Evolutionary conservation across 2,797 vertebrate species (phyloP), one percentile per base, ranked within the genome.

Genomic region (Lepus townsendii): DNA sequence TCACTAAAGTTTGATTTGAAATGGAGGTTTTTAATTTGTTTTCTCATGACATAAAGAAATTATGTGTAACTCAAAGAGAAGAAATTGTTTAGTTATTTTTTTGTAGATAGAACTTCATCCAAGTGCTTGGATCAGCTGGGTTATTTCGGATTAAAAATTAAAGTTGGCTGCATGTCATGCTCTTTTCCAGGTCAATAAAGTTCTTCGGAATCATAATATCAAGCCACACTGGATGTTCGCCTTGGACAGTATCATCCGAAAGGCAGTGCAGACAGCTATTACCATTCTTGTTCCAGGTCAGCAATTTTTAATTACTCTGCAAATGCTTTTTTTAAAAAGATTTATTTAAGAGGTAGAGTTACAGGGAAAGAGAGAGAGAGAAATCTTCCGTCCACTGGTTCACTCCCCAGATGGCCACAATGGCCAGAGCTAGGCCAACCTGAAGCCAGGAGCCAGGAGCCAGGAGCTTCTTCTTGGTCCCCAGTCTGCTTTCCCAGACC

Each of bases 141-240:
- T 88, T 73, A 54, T 69, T 92, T 83, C 26, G 32, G 77, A 5
- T 83, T 86, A 84, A 66, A 95, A 65, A 69, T 84, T 10, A 60
- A 10, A 93, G 12, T 83, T 92, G 50, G n/a, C 83, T 95, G 76
- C 97, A 94, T 79, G 90, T 86, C 66, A 47, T 91, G 97, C 9
- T 97, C 5, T 96, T 35, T 98, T 93, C 38, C 96, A 99, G 99
- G 99, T 99, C 86, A 99, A 99, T 98, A 99, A 99, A 99, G 99
- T 99, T 96, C 98, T 99, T 96, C 98, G 99, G 97, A 99, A 99
- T 97, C 99, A 99, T 98, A 99, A 99, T 97, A 99, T 99, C 98
- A 99, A 99, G 97, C 99, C 99, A 57, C 99, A 99, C 93, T 99
- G 99, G 99, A 99, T 99, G 99, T 99, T 99, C 94, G 99, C 99